phyloP scores from a whole-genome alignment of 2,888 invertebrate species.

The Tipula unca region DNA sequence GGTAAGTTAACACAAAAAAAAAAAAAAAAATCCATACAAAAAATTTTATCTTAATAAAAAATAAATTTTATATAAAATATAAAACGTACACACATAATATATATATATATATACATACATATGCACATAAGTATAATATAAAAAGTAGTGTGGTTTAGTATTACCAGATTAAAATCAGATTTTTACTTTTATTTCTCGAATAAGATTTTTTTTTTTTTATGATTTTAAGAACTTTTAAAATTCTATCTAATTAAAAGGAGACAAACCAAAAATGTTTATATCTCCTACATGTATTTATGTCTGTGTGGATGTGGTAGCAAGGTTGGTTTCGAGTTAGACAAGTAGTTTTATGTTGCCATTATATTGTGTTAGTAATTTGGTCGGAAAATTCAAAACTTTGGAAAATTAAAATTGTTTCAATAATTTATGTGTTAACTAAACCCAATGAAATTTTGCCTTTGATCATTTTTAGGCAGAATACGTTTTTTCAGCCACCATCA shows the following conservation, averaged over 20 bases:
- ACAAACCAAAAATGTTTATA: not conserved
- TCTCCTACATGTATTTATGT: not conserved
- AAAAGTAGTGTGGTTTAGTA: not conserved
- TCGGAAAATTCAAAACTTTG: too few relatives aligned
- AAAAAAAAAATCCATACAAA: not conserved
- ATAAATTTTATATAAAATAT: not conserved
- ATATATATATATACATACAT: too few relatives aligned
- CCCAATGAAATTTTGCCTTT: too few relatives aligned
- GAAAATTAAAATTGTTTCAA: too few relatives aligned
- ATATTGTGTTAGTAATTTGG: too few relatives aligned
- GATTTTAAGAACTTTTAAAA: not conserved
- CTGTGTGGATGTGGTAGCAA: not conserved
- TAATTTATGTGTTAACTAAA: too few relatives aligned
- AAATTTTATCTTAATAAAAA: slow-evolving; percentile 4
- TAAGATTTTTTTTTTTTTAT: not conserved
- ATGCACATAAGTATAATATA: too few relatives aligned
- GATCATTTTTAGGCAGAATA: too few relatives aligned
- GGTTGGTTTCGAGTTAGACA: not conserved
- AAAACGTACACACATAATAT: not conserved
- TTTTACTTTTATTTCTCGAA: not conserved
- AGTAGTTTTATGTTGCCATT: too few relatives aligned
- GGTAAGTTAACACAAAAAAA: not conserved
- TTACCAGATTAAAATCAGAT: not conserved
- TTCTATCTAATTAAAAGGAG: slow-evolving; percentile 3
- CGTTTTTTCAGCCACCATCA: too few relatives aligned